These are phyloP conservation scores for Villa cingulata DNA, from an alignment of 2,888 invertebrate genomes.

Conservation along the genomic window DNA sequence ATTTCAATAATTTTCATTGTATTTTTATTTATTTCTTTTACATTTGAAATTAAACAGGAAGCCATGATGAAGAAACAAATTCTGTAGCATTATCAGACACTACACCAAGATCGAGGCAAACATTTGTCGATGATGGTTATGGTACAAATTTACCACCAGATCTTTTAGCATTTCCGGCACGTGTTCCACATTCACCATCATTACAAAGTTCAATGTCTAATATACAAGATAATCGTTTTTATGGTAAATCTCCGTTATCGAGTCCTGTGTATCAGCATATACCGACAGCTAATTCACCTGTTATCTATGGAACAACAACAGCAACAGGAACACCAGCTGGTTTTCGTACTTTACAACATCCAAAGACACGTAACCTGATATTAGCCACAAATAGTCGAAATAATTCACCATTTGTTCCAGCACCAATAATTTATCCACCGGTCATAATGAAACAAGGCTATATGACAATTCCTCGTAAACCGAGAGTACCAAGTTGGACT, in stretches of 20 bases:
- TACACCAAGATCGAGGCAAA: constrained; percentile 39
- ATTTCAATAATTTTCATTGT: no score
- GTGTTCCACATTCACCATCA: constrained; percentile 57
- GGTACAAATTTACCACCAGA: constrained; percentile 65
- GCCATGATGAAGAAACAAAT: constrained; percentile 55
- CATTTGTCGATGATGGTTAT: constrained; percentile 36
- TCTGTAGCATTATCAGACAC: constrained; percentile 51
- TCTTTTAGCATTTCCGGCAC: constrained; percentile 61
- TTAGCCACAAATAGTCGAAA: constrained; percentile 27
- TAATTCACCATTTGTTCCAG: constrained; percentile 57
- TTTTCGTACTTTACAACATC: constrained; percentile 70
- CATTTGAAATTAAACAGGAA: constrained; percentile 32
- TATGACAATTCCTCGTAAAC: constrained; percentile 73
- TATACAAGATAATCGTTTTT: constrained; percentile 44
- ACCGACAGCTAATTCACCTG: constrained; percentile 25
- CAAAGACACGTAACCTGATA: constrained; percentile 37
- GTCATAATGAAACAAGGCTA: constrained; percentile 55
- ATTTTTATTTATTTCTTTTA: constrained; percentile 3
- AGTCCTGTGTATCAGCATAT: constrained; percentile 49
- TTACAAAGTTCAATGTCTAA: constrained; percentile 73
- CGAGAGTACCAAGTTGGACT: constrained; percentile 71
- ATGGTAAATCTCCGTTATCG: constrained; percentile 37
- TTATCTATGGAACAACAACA: constrained; percentile 24
- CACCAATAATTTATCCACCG: constrained; percentile 51
- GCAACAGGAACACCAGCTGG: constrained; percentile 40